A percentile compares a stretch with the other conserved stretches of the same genome.
Evolutionary conservation across 2,888 invertebrate genomes (phyloP).

Genomic region (Cancer borealis): DNA sequence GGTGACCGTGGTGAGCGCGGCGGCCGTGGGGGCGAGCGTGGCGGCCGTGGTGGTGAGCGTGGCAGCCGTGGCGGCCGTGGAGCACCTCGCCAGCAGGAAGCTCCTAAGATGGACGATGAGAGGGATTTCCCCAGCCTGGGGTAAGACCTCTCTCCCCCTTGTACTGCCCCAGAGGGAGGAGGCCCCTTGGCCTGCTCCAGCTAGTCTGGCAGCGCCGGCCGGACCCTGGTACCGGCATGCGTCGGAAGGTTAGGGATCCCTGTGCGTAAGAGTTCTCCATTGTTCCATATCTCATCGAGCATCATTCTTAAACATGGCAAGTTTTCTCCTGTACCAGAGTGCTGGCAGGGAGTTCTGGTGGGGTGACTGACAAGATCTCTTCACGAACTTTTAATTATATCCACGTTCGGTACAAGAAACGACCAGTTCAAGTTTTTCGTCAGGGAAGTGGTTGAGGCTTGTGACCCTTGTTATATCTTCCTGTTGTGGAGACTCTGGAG

Average conservation of each 20-base stretch:
- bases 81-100: constrained; percentile 78
- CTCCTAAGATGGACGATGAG: constrained; percentile 95
- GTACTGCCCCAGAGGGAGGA: constrained; percentile 59
- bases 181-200: constrained; percentile 60
- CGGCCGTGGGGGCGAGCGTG: constrained; percentile 80
- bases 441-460: constrained; percentile 65
- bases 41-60: constrained; percentile 60
- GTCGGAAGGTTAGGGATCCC: constrained; percentile 74
- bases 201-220: constrained; percentile 71
- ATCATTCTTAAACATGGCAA: constrained; percentile 73
- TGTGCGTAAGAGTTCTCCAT: constrained; percentile 76
- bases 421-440: constrained; percentile 71
- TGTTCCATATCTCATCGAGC: constrained; percentile 75
- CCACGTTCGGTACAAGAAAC: constrained; percentile 71
- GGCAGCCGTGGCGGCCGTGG: constrained; percentile 77
- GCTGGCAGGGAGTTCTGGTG: constrained; percentile 65
- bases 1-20: constrained; percentile 53
- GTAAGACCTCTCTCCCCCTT: constrained; percentile 80
- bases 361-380: constrained; percentile 71
- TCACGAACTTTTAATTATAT: constrained; percentile 68
- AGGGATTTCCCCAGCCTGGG: constrained; percentile 96
- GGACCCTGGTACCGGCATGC: constrained; percentile 49
- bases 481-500: constrained; percentile 68
- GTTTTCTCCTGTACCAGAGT: constrained; percentile 63
- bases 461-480: constrained; percentile 66